Evolutionary conservation across 2,888 invertebrate genomes (phyloP).

Genomic region (Diploptera punctata): DNA sequence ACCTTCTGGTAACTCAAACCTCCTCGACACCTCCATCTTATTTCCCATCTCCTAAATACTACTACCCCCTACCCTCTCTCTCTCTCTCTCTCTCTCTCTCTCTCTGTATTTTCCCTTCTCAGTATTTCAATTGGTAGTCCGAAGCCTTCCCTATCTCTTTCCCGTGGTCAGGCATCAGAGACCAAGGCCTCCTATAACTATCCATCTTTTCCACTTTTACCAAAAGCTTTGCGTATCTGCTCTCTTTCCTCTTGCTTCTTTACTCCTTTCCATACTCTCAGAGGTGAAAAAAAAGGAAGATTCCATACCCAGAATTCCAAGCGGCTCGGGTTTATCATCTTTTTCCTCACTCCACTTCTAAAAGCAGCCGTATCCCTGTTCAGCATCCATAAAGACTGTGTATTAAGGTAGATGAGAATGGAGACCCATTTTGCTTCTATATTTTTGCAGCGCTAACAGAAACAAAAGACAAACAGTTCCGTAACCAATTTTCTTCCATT

Average conservation of each 20-base stretch:
- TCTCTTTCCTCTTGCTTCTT: not conserved
- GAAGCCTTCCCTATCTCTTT: not conserved
- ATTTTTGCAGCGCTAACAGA: too few relatives aligned
- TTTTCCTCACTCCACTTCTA: not conserved
- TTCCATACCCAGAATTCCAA: not conserved
- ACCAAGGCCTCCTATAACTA: not conserved
- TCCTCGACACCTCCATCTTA: not conserved
- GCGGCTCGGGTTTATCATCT: not conserved
- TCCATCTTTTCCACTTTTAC: not conserved
- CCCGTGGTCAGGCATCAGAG: not conserved
- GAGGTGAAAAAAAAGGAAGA: not conserved
- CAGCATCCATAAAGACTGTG: not conserved
- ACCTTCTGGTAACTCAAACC: conserved; percentile 26
- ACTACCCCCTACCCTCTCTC: not conserved
- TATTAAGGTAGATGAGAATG: not conserved
- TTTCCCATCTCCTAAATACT: not conserved
- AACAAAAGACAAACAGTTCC: too few relatives aligned
- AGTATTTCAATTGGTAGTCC: too few relatives aligned
- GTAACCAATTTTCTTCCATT: too few relatives aligned
- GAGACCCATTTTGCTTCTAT: not conserved
- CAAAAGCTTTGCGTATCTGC: not conserved
- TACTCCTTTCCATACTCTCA: not conserved
- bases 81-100: too few relatives aligned
- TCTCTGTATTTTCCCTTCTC: too few relatives aligned
- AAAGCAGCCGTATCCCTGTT: not conserved